These are phyloP conservation scores for Oenanthe melanoleuca DNA, from an alignment of 2,113 vertebrate species.

Conservation along the genomic window DNA sequence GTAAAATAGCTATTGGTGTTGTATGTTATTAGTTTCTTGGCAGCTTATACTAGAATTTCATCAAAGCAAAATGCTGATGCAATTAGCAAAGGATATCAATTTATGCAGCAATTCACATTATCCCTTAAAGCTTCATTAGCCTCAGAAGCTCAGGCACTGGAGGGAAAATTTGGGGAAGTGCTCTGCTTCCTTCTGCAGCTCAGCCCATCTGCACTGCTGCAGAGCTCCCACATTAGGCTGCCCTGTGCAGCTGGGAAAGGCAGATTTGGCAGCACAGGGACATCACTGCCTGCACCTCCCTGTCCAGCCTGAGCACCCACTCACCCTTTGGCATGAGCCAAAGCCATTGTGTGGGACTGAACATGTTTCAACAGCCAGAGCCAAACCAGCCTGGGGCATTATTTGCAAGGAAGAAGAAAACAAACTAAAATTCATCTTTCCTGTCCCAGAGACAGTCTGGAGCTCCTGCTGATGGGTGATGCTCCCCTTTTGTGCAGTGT, in stretches of 20 bases:
- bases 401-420: neutral
- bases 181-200: constrained; percentile 13
- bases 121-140: constrained; percentile 61
- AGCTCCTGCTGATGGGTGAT: neutral
- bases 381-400: neutral
- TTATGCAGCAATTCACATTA: constrained; percentile 54
- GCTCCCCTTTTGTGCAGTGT: neutral
- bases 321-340: fast-evolving
- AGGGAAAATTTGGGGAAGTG: neutral
- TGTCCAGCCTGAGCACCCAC: neutral
- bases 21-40: constrained; percentile 41
- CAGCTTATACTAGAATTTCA: neutral
- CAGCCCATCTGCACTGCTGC: constrained; percentile 12
- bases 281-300: neutral
- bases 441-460: neutral
- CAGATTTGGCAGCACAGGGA: neutral
- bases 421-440: neutral
- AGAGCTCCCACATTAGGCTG: fast-evolving
- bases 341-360: neutral
- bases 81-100: constrained; percentile 67
- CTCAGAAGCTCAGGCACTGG: constrained; percentile 27
- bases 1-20: constrained; percentile 6
- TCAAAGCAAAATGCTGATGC: constrained; percentile 55
- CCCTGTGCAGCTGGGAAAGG: neutral
- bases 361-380: neutral